phyloP scores from a whole-genome alignment of 2,113 vertebrate genomes.

The Pogonocichla stellata region DNA sequence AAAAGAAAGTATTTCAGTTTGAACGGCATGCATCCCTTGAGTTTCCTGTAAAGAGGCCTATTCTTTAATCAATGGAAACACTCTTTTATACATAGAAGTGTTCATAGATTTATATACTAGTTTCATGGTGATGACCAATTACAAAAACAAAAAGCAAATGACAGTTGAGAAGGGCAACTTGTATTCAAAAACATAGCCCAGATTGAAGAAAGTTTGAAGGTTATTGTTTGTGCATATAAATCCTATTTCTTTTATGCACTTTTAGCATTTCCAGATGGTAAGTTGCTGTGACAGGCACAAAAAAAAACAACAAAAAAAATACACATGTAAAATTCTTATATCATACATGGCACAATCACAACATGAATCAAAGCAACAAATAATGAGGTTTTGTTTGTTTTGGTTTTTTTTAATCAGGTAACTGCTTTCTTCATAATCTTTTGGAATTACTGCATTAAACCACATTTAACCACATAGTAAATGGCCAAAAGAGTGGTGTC shows the following conservation, averaged over 20 bases:
- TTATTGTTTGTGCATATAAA: conserved; percentile 9
- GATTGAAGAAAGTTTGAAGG: not conserved
- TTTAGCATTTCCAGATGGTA: conserved; percentile 66
- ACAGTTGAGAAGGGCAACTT: not conserved
- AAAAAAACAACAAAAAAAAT: not conserved
- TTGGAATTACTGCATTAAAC: not conserved
- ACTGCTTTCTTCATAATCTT: not conserved
- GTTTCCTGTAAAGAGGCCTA: not conserved
- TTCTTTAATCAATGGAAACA: not conserved
- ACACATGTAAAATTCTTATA: not conserved
- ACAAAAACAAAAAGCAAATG: not conserved
- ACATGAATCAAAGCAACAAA: conserved; percentile 48
- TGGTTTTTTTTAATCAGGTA: conserved; percentile 3
- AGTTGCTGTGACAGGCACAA: conserved; percentile 13
- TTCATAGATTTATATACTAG: not conserved
- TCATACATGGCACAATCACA: conserved; percentile 6
- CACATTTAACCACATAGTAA: not conserved
- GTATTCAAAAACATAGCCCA: not conserved
- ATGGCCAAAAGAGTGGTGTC: fast-evolving
- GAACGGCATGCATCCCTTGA: not conserved
- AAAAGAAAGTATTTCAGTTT: not conserved
- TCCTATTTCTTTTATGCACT: not conserved
- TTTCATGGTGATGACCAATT: not conserved
- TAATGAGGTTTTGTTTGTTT: not conserved
- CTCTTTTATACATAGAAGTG: not conserved